phyloP scores from a whole-genome alignment of 2,797 vertebrate genomes.

The Huso huso region DNA sequence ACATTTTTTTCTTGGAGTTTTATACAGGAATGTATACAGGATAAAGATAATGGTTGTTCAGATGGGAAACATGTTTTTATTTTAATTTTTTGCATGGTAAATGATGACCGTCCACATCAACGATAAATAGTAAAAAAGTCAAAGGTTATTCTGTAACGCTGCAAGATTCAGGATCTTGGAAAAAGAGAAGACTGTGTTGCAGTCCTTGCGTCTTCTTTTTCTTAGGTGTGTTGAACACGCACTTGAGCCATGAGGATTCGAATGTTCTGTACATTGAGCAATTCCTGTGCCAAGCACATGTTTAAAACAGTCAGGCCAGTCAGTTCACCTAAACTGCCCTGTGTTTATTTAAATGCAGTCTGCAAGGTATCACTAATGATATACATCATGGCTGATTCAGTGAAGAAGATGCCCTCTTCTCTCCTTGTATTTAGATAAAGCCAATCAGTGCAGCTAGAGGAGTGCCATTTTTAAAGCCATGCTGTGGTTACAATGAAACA shows the following conservation, averaged over 20 bases:
- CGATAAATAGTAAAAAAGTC: too few relatives aligned
- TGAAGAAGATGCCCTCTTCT: not conserved
- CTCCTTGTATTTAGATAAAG: conserved; percentile 1
- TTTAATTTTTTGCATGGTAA: too few relatives aligned
- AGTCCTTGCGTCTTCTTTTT: not conserved
- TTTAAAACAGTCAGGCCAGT: not conserved
- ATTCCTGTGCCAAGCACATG: too few relatives aligned
- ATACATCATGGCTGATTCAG: not conserved
- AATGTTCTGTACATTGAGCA: too few relatives aligned
- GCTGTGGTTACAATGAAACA: not conserved
- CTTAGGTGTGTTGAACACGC: not conserved
- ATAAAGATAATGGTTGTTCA: too few relatives aligned
- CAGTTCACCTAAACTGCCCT: not conserved
- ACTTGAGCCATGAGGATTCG: too few relatives aligned
- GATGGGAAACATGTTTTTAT: too few relatives aligned
- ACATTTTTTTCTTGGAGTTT: too few relatives aligned
- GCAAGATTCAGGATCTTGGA: not conserved
- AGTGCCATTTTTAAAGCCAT: conserved; percentile 1
- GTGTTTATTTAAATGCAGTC: conserved; percentile 1
- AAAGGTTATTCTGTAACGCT: too few relatives aligned
- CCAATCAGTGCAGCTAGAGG: not conserved
- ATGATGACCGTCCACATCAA: too few relatives aligned
- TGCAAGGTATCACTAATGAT: not conserved
- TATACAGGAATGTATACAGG: too few relatives aligned
- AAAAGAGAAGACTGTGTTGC: not conserved